phyloP scores from a whole-genome alignment of 1,140 invertebrate genomes.

The Littorina saxatilis region DNA sequence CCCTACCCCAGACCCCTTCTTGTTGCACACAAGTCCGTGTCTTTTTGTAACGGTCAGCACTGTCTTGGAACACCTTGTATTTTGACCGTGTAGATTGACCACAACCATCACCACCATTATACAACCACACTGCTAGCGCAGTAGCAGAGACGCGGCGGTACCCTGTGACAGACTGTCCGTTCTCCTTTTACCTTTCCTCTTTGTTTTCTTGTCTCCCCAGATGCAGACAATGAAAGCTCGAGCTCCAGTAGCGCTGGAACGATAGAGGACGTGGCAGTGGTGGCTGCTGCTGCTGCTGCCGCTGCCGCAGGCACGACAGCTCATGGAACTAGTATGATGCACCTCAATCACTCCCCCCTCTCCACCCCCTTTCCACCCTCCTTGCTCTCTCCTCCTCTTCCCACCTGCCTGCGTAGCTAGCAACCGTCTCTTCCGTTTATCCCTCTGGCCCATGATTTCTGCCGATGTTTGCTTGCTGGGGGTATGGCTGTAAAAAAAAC shows the following conservation, averaged over 20 bases:
- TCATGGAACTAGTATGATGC: conserved; percentile 37
- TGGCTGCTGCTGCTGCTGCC: conserved; percentile 35
- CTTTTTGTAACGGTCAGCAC: too few species aligned
- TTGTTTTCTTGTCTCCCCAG: conserved; percentile 48
- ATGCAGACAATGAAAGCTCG: conserved; percentile 54
- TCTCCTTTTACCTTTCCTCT: conserved; percentile 18
- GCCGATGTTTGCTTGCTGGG: background rate
- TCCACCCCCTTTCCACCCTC: conserved; percentile 9
- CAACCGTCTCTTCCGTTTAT: background rate
- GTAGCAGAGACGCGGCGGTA: background rate
- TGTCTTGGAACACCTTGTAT: too few species aligned
- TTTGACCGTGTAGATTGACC: too few species aligned
- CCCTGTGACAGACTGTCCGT: background rate
- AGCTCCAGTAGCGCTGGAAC: conserved; percentile 45
- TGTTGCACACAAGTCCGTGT: too few species aligned
- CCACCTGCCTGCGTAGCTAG: background rate
- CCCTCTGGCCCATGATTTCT: background rate
- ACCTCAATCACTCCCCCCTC: conserved; percentile 1
- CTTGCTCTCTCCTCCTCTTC: background rate
- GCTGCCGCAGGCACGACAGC: conserved; percentile 31
- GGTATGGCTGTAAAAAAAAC: background rate
- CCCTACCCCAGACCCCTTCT: background rate
- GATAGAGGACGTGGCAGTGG: conserved; percentile 37
- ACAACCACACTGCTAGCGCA: conserved; percentile 13
- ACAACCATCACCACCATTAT: background rate